phyloP scores from a whole-genome alignment of 1,140 invertebrate species.

The Drosophila willistoni region DNA sequence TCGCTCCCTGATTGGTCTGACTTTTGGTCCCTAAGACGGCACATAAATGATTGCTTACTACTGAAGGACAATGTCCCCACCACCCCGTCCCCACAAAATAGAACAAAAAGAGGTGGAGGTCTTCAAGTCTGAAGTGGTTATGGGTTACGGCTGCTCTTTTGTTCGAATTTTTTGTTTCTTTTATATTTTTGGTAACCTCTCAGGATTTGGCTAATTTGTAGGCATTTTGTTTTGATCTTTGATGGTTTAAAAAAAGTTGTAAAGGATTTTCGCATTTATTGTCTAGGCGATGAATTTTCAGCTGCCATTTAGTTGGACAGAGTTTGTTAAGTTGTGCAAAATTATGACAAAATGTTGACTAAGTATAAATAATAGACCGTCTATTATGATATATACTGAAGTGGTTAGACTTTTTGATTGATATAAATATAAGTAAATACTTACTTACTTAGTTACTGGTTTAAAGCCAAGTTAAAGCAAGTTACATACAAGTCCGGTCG shows the following conservation, averaged over 20 bases:
- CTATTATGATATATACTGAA: no score
- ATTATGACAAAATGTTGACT: neutral
- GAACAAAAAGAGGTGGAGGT: neutral
- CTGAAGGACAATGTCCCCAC: conserved; percentile 1
- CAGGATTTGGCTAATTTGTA: conserved; percentile 74
- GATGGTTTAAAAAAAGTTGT: conserved; percentile 30
- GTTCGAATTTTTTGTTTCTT: conserved; percentile 34
- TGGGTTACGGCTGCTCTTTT: conserved; percentile 59
- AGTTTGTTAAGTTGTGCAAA: neutral
- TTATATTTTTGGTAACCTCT: neutral
- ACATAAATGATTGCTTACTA: conserved; percentile 51
- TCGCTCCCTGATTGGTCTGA: conserved; percentile 51
- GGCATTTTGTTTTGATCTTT: conserved; percentile 56
- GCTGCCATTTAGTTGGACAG: no score
- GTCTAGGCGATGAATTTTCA: conserved; percentile 49
- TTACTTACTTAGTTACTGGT: no score
- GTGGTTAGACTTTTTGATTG: no score
- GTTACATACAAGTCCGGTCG: no score
- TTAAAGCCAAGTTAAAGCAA: no score
- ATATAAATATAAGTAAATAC: no score
- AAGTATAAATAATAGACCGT: no score
- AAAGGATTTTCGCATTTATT: conserved; percentile 54
- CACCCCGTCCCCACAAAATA: neutral
- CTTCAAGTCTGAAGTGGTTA: conserved; percentile 40
- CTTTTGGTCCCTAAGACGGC: conserved; percentile 49